Conservation (phyloP, 2,113 vertebrate species). For the Opisthocomus hoazin region DNA sequence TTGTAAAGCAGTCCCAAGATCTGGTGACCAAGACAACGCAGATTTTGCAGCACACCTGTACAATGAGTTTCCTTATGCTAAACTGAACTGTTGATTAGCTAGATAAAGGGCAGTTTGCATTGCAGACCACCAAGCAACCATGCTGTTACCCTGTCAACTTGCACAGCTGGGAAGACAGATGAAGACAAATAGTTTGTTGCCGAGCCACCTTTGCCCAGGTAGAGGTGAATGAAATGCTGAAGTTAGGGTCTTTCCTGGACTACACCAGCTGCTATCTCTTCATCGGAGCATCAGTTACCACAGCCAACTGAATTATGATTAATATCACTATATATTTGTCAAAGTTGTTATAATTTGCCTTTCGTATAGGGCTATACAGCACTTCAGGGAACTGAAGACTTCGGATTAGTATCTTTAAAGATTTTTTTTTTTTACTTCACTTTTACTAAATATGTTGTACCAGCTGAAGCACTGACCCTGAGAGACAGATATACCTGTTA, state of each 20-base stretch:
- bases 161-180: constrained; percentile 12
- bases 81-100: background rate
- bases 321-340: background rate
- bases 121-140: constrained; percentile 20
- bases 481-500: background rate
- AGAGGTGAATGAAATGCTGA: constrained; percentile 23
- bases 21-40: background rate
- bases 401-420: background rate
- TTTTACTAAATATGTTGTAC: background rate
- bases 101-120: constrained; percentile 20
- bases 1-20: background rate
- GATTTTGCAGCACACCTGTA: constrained; percentile 2
- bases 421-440: background rate
- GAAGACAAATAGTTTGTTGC: constrained; percentile 9
- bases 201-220: background rate
- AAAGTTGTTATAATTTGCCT: constrained; percentile 37
- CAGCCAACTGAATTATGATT: constrained; percentile 21
- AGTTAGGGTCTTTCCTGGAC: background rate
- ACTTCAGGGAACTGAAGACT: background rate
- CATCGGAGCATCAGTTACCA: background rate
- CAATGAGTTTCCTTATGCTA: background rate
- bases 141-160: background rate
- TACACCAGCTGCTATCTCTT: background rate
- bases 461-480: background rate
- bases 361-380: background rate